These are phyloP conservation scores for Caenorhabditis zanzibari DNA, from an alignment of 2,888 invertebrate genomes.

Conservation along the genomic window DNA sequence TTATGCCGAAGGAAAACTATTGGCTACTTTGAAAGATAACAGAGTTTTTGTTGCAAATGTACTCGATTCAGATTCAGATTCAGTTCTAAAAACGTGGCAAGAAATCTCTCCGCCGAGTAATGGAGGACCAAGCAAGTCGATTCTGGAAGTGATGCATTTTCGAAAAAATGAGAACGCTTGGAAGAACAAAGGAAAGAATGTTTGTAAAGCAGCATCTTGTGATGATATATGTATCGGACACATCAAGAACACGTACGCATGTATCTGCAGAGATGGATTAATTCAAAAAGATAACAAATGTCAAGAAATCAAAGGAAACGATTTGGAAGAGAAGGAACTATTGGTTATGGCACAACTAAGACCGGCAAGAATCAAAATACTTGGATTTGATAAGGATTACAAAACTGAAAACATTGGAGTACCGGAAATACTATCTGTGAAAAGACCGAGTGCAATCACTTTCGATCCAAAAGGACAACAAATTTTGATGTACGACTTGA, in stretches of 20 bases:
- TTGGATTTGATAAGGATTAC: slow-evolving; percentile 86
- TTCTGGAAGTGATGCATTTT: slow-evolving; percentile 33
- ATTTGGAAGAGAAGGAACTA: slow-evolving; percentile 68
- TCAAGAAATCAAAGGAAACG: neutral
- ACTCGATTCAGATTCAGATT: slow-evolving; percentile 13
- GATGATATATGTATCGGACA: slow-evolving; percentile 63
- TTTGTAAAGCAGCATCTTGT: slow-evolving; percentile 59
- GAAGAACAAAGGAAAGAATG: slow-evolving; percentile 50
- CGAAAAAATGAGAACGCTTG: slow-evolving; percentile 41
- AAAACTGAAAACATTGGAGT: slow-evolving; percentile 58
- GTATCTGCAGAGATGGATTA: slow-evolving; percentile 44
- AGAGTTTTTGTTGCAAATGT: slow-evolving; percentile 30
- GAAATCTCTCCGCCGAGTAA: slow-evolving; percentile 32
- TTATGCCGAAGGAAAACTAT: slow-evolving; percentile 53
- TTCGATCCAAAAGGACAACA: slow-evolving; percentile 49
- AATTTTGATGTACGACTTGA: slow-evolving; percentile 71
- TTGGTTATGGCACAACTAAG: slow-evolving; percentile 87
- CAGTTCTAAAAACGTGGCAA: slow-evolving; percentile 18
- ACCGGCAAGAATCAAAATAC: slow-evolving; percentile 88
- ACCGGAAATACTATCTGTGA: slow-evolving; percentile 22
- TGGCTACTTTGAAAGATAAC: slow-evolving; percentile 20
- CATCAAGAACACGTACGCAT: neutral
- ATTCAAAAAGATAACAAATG: slow-evolving; percentile 46
- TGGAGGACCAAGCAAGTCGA: slow-evolving; percentile 2
- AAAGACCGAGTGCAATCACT: slow-evolving; percentile 56